These are phyloP conservation scores for Saiga tatarica DNA, from an alignment of 2,113 vertebrate genomes.

Conservation along the genomic window DNA sequence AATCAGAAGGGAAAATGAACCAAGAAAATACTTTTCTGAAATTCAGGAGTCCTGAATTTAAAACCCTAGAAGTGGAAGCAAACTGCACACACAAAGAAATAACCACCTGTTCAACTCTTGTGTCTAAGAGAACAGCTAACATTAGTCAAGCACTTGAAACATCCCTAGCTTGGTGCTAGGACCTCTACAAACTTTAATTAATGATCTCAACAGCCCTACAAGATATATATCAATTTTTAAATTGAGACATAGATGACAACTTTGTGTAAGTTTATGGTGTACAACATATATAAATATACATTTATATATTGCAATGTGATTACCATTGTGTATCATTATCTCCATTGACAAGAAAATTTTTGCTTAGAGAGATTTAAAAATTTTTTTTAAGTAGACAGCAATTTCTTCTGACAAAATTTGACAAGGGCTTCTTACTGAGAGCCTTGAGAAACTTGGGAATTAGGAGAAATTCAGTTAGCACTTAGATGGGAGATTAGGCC, in stretches of 20 bases:
- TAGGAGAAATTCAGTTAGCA: neutral
- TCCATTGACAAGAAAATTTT: neutral
- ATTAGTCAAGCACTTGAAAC: neutral
- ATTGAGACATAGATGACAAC: neutral
- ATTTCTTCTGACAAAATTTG: neutral
- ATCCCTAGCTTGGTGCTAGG: neutral
- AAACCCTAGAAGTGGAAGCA: neutral
- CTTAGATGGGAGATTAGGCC: neutral
- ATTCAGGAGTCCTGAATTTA: neutral
- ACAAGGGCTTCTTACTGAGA: neutral
- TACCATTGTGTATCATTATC: neutral
- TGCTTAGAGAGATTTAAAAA: neutral
- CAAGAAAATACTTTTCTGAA: neutral
- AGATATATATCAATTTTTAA: neutral
- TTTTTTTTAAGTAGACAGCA: neutral
- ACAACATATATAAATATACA: neutral
- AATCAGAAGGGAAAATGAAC: neutral
- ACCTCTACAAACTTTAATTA: neutral
- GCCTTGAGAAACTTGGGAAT: neutral
- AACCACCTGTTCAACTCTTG: neutral
- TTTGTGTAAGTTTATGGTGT: neutral
- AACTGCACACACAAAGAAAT: neutral
- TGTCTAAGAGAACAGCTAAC: neutral
- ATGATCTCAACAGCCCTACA: neutral
- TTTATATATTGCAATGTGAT: neutral